A percentile compares a stretch with the other conserved stretches of the same genome.
Evolutionary conservation across 2,888 invertebrate genomes (phyloP).

Genomic region (Ophraella communa): DNA sequence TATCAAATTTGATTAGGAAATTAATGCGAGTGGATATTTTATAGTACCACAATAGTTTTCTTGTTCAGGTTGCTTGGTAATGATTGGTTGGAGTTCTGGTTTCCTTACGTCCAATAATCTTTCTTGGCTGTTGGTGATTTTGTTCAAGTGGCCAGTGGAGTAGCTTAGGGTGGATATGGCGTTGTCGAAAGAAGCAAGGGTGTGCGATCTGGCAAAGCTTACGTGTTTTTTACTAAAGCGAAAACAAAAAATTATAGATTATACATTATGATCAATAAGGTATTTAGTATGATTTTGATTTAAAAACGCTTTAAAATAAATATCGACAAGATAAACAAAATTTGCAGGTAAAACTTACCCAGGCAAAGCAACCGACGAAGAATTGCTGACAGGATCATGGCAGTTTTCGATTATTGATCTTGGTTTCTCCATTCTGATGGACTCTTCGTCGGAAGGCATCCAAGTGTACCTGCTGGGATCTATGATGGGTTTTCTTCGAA

Average conservation of each 20-base stretch:
- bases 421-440: slow-evolving; percentile 76
- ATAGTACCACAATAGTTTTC: slow-evolving; percentile 66
- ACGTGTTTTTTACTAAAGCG: slow-evolving; percentile 82
- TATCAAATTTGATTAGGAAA: too few relatives aligned
- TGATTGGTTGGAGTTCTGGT: slow-evolving; percentile 59
- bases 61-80: slow-evolving; percentile 60
- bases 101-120: slow-evolving; percentile 77
- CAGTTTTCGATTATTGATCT: slow-evolving; percentile 54
- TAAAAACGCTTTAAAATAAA: too few relatives aligned
- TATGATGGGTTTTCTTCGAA: slow-evolving; percentile 78
- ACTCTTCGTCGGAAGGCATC: slow-evolving; percentile 79
- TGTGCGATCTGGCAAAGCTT: slow-evolving; percentile 88
- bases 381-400: slow-evolving; percentile 23
- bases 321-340: too few relatives aligned
- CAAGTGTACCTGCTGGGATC: slow-evolving; percentile 79
- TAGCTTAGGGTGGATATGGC: slow-evolving; percentile 61
- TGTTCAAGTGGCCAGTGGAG: slow-evolving; percentile 55
- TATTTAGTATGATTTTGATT: too few relatives aligned
- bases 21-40: not conserved
- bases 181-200: slow-evolving; percentile 84
- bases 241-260: not conserved
- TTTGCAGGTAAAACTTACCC: slow-evolving; percentile 40
- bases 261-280: too few relatives aligned
- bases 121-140: slow-evolving; percentile 68
- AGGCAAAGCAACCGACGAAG: slow-evolving; percentile 31